Evolutionary conservation across 2,888 invertebrate genomes (phyloP).

Genomic region (Selenia dentaria): DNA sequence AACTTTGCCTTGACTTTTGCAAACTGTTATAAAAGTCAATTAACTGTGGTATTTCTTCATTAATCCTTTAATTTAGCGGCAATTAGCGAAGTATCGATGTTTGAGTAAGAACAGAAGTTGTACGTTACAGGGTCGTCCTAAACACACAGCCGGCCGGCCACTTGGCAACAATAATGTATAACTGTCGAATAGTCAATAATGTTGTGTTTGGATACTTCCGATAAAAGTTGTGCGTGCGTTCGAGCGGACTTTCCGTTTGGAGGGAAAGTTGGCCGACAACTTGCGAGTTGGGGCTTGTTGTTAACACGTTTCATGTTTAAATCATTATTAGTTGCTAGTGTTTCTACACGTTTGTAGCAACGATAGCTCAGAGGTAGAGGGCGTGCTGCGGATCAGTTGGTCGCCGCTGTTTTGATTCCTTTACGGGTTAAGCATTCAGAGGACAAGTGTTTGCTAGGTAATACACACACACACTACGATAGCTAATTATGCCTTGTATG

Average conservation of each 20-base stretch:
- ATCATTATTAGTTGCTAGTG: slow-evolving; percentile 1
- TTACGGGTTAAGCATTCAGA: too few relatives aligned
- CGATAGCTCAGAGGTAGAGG: too few relatives aligned
- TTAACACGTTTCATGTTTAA: slow-evolving; percentile 4
- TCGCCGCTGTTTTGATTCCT: too few relatives aligned
- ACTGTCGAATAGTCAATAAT: slow-evolving; percentile 43
- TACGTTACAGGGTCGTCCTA: slow-evolving; percentile 34
- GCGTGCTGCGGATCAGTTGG: too few relatives aligned
- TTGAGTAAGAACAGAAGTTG: slow-evolving; percentile 22
- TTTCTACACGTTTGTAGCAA: too few relatives aligned
- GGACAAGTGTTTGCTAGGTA: too few relatives aligned
- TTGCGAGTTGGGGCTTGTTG: slow-evolving; percentile 13
- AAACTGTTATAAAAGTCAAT: slow-evolving; percentile 9
- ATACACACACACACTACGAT: too few relatives aligned
- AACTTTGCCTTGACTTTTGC: slow-evolving; percentile 13
- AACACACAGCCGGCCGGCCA: slow-evolving; percentile 37
- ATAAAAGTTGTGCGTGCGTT: slow-evolving; percentile 35
- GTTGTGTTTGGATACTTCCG: slow-evolving; percentile 41
- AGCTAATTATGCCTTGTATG: too few relatives aligned
- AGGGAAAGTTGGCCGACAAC: slow-evolving; percentile 25
- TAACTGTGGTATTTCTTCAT: too few relatives aligned
- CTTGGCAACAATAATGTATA: slow-evolving; percentile 32
- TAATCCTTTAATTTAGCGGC: too few relatives aligned
- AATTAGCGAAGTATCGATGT: slow-evolving; percentile 18
- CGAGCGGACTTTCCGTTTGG: slow-evolving; percentile 29